Evolutionary conservation across 2,113 vertebrate genomes (phyloP).

Genomic region (Eretmodus cyanostictus): DNA sequence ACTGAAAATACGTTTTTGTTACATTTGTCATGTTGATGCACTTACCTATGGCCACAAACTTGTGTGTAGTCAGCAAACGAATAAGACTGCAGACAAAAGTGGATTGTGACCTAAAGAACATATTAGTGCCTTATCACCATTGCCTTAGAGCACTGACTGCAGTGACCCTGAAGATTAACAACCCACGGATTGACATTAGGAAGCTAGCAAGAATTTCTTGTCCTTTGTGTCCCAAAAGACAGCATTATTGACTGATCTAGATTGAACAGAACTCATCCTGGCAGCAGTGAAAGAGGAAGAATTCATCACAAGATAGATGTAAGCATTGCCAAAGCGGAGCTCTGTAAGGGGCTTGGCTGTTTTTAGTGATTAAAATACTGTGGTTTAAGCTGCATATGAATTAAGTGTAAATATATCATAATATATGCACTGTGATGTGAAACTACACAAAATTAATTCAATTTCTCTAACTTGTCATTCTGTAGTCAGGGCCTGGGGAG

Average conservation of each 20-base stretch:
- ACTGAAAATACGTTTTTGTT: background rate
- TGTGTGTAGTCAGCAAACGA: background rate
- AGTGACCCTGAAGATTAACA: background rate
- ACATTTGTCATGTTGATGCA: background rate
- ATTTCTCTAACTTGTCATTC: conserved; percentile 9
- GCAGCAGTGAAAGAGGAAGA: background rate
- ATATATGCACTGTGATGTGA: background rate
- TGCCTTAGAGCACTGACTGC: background rate
- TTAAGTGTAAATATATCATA: background rate
- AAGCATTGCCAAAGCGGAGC: background rate
- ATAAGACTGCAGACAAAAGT: background rate
- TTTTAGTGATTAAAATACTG: background rate
- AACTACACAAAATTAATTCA: conserved; percentile 2
- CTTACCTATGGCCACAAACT: background rate
- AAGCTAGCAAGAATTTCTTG: background rate
- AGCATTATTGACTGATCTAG: background rate
- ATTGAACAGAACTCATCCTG: background rate
- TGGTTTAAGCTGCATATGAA: background rate
- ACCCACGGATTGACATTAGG: background rate
- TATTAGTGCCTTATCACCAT: background rate
- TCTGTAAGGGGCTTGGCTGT: background rate
- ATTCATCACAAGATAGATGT: background rate
- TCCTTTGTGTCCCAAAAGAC: background rate
- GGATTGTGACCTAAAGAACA: background rate
- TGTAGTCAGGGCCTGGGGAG: conserved; percentile 9